Percentiles rank a stretch among this genome's conserved stretches.
Conservation (phyloP, 2,113 vertebrate genomes). For the Atrichornis clamosus region DNA sequence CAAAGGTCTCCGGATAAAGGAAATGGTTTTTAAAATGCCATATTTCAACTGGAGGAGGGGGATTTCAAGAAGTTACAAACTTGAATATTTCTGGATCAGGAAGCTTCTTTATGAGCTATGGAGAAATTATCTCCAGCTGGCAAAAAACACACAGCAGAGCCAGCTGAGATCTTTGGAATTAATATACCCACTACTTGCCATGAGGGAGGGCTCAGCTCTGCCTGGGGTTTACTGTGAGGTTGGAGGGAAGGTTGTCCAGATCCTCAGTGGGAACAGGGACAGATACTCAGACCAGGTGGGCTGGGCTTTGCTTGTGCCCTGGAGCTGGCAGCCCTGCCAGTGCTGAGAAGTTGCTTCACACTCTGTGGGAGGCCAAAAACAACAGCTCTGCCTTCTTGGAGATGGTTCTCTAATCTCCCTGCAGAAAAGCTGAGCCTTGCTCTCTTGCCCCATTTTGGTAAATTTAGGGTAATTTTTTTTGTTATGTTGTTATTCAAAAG, state of each 20-base stretch:
- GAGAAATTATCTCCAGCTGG: not conserved
- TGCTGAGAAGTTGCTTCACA: not conserved
- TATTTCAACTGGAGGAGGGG: not conserved
- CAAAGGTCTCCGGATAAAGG: not conserved
- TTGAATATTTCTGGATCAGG: not conserved
- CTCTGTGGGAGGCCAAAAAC: not conserved
- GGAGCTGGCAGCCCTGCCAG: not conserved
- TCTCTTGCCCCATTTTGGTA: not conserved
- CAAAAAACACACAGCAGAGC: not conserved
- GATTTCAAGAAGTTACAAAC: not conserved
- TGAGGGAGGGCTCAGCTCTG: not conserved
- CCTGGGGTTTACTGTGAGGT: not conserved
- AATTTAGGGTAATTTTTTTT: not conserved
- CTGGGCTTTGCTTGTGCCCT: not conserved
- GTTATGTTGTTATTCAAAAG: not conserved
- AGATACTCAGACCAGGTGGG: too few species aligned
- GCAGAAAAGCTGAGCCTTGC: not conserved
- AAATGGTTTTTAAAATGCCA: not conserved
- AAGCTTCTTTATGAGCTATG: not conserved
- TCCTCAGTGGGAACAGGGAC: fast-evolving
- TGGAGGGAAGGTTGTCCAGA: not conserved
- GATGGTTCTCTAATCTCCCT: not conserved
- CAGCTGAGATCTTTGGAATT: not conserved
- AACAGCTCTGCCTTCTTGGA: not conserved
- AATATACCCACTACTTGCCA: not conserved